Base-by-base conservation (phyloP, 2,888 invertebrate genomes). In the Corythucha ciliata region DNA sequence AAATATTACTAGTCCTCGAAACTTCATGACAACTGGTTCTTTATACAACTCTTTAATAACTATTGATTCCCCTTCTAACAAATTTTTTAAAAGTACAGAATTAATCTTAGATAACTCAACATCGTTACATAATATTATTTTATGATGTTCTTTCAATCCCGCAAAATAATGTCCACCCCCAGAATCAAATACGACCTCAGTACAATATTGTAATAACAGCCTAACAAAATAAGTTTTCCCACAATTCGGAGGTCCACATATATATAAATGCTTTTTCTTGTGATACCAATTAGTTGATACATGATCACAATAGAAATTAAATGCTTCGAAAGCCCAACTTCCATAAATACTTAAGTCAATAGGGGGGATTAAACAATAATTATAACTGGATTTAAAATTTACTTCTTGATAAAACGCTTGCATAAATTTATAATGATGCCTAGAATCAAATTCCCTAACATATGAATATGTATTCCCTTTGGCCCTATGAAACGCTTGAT, bases 191-290 rank as follows among this genome's bases (percentile, higher is more conserved):
- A 36, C 36, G 16, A 7, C 36, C 7, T 7, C 8, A 8, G 36
- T 18, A n/a, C n/a, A n/a, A n/a, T 10, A 36, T 36, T 36, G 36
- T 14, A 36, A 7, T 10, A 6, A 7, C 7, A 36, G 14, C 16
- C 16, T 6, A n/a, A n/a, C 14, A 36, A 36, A 36, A 10, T 36
- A 10, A 7, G 36, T 36, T n/a, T 36, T 36, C n/a, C 36, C 36
- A 36, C 14, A 10, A 36, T 36, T n/a, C 7, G 36, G 36, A 10
- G 7, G 8, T 8, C 36, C 36, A n/a, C 36, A 36, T n/a, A 36
- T 8, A 36, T 36, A 36, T 10, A 36, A n/a, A n/a, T 36, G 36
- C 16, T 36, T 36, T 18, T 36, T 36, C 36, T 36, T 36, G 14
- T 36, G 36, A n/a, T 36, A 36, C 8, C 14, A n/a, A 14, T 36